A percentile compares a stretch with the other conserved stretches of the same genome.
Evolutionary conservation across 2,797 vertebrate genomes (phyloP).

Genomic region (Paguma larvata): DNA sequence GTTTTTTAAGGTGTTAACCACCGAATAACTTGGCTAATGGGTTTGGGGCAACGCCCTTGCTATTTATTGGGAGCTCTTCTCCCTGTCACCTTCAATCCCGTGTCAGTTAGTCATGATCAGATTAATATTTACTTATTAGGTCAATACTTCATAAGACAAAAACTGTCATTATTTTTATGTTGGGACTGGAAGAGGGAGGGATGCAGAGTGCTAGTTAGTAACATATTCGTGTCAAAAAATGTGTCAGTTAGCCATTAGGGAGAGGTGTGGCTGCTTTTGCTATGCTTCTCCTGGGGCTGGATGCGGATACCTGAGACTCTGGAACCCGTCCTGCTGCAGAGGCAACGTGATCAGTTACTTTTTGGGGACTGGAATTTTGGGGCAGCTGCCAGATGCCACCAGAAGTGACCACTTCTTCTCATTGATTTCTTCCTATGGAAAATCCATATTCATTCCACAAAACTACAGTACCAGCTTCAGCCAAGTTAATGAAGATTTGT

Average conservation of each 20-base stretch:
- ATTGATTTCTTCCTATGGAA: not conserved
- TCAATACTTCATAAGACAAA: not conserved
- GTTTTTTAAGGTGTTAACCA: conserved; percentile 60
- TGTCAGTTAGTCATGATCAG: not conserved
- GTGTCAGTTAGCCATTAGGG: not conserved
- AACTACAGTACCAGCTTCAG: not conserved
- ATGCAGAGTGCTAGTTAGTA: not conserved
- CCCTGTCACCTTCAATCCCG: not conserved
- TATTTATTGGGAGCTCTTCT: not conserved
- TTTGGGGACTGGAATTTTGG: not conserved
- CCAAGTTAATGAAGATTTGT: not conserved
- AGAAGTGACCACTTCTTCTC: not conserved
- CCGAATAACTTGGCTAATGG: not conserved
- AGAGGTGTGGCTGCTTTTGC: not conserved
- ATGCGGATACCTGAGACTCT: not conserved
- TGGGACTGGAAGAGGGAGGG: not conserved
- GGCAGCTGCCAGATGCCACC: not conserved
- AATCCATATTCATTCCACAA: not conserved
- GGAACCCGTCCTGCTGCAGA: not conserved
- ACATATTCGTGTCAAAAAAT: not conserved
- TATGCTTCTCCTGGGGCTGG: not conserved
- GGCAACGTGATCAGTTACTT: not conserved
- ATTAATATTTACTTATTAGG: not conserved
- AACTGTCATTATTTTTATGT: not conserved
- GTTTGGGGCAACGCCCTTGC: not conserved